Evolutionary conservation across 1,140 invertebrate species (phyloP).

Genomic region (Drosophila rufa): DNA sequence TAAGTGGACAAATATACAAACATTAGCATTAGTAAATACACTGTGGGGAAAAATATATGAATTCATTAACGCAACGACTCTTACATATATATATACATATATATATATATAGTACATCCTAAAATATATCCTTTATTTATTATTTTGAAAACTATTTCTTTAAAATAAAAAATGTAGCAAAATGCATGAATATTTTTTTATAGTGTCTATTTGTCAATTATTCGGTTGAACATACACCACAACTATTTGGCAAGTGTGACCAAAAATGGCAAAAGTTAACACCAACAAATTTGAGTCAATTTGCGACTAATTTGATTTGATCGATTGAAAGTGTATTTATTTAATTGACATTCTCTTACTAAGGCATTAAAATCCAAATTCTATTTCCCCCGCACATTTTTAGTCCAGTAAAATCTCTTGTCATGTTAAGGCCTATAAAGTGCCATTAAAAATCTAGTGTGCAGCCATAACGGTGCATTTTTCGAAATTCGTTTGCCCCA

Average conservation of each 20-base stretch:
- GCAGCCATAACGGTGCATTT: conserved; percentile 49
- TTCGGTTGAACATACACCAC: neutral
- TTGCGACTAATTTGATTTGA: conserved; percentile 20
- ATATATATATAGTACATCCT: no score
- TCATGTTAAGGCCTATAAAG: conserved; percentile 18
- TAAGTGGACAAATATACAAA: conserved; percentile 35
- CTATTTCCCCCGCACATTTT: neutral
- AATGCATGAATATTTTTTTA: neutral
- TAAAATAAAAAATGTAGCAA: neutral
- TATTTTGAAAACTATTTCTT: neutral
- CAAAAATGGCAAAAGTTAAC: conserved; percentile 24
- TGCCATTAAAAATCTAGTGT: conserved; percentile 27
- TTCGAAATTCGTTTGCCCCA: conserved; percentile 46
- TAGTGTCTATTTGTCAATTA: conserved; percentile 22
- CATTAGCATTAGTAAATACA: conserved; percentile 7
- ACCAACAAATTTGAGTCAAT: conserved; percentile 18
- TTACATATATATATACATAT: no score
- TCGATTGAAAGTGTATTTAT: conserved; percentile 4
- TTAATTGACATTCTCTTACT: conserved; percentile 2
- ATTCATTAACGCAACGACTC: no score
- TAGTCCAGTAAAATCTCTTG: neutral
- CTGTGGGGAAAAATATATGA: neutral
- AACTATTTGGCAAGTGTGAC: conserved; percentile 38
- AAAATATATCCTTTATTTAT: neutral
- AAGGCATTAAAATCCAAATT: neutral